A percentile compares a stretch with the other conserved stretches of the same genome.
Conservation (phyloP, 2,797 vertebrate species). For the Distichodus sexfasciatus region DNA sequence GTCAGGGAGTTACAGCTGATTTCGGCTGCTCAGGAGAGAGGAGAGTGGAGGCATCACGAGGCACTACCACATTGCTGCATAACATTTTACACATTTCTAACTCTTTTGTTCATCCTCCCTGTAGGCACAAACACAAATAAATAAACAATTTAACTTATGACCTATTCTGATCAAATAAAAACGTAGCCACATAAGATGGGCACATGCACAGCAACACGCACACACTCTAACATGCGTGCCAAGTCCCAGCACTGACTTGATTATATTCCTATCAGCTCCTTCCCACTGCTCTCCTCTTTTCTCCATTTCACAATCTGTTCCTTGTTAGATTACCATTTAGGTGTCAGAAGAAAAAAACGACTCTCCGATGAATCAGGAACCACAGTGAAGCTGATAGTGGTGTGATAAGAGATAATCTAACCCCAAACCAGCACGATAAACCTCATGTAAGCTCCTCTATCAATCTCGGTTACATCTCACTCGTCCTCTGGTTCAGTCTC, state of each 20-base stretch:
- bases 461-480: neutral
- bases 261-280: constrained; percentile 28
- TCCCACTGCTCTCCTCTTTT: constrained; percentile 27
- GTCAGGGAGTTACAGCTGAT: constrained; percentile 27
- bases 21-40: constrained; percentile 21
- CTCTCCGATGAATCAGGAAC: neutral
- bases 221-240: neutral
- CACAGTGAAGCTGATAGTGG: constrained; percentile 5
- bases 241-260: constrained; percentile 4
- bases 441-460: neutral
- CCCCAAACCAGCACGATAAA: neutral
- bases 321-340: constrained; percentile 14
- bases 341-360: neutral
- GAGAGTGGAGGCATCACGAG: constrained; percentile 6
- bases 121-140: neutral
- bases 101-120: neutral
- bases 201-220: neutral
- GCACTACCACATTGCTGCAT: constrained; percentile 6
- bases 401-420: neutral
- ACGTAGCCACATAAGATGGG: too few species aligned
- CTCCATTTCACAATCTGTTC: constrained; percentile 12
- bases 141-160: neutral
- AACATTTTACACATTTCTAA: constrained; percentile 2
- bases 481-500: neutral
- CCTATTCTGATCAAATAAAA: neutral